These are phyloP conservation scores for Leptinotarsa peninsularis DNA, from an alignment of 2,888 invertebrate genomes.

Conservation along the genomic window DNA sequence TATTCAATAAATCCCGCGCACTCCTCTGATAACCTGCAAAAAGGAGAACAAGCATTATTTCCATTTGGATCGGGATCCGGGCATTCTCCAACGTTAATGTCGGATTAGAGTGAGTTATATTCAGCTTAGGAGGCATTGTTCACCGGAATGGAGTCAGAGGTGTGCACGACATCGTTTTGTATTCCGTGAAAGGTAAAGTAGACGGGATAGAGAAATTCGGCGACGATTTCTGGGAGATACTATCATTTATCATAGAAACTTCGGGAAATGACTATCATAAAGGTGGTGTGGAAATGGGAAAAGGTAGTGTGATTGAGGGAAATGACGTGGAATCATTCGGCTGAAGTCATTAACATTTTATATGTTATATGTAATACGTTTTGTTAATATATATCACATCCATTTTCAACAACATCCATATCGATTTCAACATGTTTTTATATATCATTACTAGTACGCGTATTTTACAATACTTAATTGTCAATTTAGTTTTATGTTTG, in stretches of 20 bases:
- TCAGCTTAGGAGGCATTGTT: slow-evolving; percentile 4
- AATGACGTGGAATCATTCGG: too few species aligned
- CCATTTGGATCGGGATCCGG: background rate
- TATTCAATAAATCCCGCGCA: background rate
- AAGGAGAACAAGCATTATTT: slow-evolving; percentile 1
- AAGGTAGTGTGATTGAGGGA: too few species aligned
- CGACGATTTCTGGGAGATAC: background rate
- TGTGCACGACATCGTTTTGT: background rate
- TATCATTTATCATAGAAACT: background rate
- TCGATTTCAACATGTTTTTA: too few species aligned
- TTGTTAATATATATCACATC: too few species aligned
- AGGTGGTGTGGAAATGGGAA: too few species aligned
- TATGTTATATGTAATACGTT: too few species aligned
- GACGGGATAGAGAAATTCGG: background rate
- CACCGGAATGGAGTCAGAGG: background rate
- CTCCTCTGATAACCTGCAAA: background rate
- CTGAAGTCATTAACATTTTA: too few species aligned
- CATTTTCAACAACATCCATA: too few species aligned
- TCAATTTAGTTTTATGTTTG: too few species aligned
- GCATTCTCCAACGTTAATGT: background rate
- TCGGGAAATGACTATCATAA: too few species aligned
- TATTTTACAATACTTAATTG: too few species aligned
- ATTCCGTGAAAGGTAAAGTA: background rate
- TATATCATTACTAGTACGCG: too few species aligned
- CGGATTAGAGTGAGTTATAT: slow-evolving; percentile 8